phyloP scores from a whole-genome alignment of 2,113 vertebrate species.

The Chelonoidis abingdonii region DNA sequence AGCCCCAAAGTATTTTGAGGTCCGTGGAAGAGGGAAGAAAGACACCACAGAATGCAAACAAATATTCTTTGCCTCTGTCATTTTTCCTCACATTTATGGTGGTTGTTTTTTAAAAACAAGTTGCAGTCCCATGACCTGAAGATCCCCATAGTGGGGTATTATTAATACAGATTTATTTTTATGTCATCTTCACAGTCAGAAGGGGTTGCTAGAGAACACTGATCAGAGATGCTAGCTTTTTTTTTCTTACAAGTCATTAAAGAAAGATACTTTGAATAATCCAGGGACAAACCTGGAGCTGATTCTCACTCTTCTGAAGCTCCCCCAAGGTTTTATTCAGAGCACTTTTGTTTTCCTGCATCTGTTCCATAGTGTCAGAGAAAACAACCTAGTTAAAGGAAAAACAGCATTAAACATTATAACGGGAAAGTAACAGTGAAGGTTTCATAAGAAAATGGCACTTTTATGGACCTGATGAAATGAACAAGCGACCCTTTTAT shows the following conservation, averaged over 20 bases:
- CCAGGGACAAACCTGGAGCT: slow-evolving; percentile 46
- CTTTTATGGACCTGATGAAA: neutral
- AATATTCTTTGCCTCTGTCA: neutral
- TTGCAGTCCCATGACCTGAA: neutral
- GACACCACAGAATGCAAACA: neutral
- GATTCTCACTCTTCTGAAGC: neutral
- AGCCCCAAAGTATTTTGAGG: neutral
- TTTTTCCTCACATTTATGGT: neutral
- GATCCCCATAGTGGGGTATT: neutral
- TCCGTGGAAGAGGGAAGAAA: neutral
- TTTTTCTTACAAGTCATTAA: neutral
- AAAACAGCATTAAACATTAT: neutral
- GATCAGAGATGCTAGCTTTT: neutral
- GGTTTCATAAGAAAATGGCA: neutral
- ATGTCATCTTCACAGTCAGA: neutral
- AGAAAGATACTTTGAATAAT: neutral
- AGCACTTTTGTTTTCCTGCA: neutral
- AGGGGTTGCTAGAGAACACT: neutral
- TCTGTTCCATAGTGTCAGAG: fast-evolving
- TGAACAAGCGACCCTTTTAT: neutral
- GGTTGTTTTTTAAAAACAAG: neutral
- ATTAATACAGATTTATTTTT: neutral
- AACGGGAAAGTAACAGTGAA: neutral
- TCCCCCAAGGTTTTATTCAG: neutral
- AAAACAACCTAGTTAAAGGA: slow-evolving; percentile 20